Conservation (phyloP, 2,797 vertebrate genomes). For the Sciurus vulgaris region DNA sequence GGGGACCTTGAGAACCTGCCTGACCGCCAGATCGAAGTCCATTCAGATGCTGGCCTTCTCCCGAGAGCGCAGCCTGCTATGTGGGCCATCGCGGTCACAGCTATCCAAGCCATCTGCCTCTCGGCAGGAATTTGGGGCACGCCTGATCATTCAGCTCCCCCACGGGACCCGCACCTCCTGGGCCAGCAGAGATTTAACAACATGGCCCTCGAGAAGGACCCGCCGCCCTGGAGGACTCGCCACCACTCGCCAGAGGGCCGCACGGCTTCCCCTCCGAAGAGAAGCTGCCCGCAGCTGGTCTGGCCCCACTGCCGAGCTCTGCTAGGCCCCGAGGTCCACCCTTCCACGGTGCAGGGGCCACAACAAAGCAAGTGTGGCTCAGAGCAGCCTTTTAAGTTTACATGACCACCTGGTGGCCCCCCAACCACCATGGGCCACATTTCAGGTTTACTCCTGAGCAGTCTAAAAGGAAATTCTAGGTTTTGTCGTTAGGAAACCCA, state of each 20-base stretch:
- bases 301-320: neutral
- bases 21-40: neutral
- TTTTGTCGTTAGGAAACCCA: slow-evolving; percentile 42
- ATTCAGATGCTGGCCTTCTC: neutral
- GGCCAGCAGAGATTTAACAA: neutral
- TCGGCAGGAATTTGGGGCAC: neutral
- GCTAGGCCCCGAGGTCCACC: neutral
- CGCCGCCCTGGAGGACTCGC: neutral
- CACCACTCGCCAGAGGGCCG: neutral
- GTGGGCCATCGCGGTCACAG: neutral
- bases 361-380: neutral
- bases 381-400: neutral
- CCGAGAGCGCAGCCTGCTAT: neutral
- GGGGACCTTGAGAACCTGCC: neutral
- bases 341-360: neutral
- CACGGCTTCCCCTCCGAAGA: neutral
- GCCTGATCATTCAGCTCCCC: neutral
- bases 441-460: neutral
- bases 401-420: neutral
- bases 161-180: neutral
- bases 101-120: neutral
- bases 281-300: neutral
- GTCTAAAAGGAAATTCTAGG: neutral
- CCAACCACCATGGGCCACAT: neutral
- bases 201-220: neutral